phyloP scores from a whole-genome alignment of 2,888 invertebrate species.

The Salticus scenicus region DNA sequence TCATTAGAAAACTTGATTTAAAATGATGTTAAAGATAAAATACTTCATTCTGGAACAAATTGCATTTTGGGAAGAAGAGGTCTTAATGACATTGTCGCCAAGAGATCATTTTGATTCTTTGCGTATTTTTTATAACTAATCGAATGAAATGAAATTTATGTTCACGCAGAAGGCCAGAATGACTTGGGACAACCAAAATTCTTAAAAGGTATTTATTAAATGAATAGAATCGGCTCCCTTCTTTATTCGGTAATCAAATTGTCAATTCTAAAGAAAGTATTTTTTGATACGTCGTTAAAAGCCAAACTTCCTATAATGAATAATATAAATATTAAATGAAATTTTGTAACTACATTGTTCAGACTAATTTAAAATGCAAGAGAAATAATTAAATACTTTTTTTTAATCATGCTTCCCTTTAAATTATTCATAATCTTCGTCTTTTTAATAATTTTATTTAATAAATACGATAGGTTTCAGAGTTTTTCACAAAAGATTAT shows the following conservation, averaged over 20 bases:
- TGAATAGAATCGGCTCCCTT: background rate
- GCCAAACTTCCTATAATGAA: background rate
- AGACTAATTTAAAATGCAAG: too few relatives aligned
- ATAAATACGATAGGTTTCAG: too few relatives aligned
- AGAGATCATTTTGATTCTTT: constrained; percentile 56
- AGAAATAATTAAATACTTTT: too few relatives aligned
- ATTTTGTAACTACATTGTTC: background rate
- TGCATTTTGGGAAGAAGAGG: constrained; percentile 53
- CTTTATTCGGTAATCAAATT: background rate
- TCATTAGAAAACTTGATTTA: constrained; percentile 70
- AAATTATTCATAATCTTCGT: too few relatives aligned
- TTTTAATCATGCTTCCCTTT: too few relatives aligned
- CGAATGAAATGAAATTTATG: constrained; percentile 59
- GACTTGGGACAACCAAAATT: background rate
- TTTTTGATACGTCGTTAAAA: background rate
- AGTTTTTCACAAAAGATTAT: too few relatives aligned
- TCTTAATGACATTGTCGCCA: constrained; percentile 55
- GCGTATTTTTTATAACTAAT: constrained; percentile 49
- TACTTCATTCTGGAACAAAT: constrained; percentile 60
- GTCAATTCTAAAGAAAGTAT: background rate
- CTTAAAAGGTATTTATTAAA: constrained; percentile 8
- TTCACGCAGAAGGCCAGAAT: background rate
- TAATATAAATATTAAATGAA: background rate
- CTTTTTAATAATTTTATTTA: too few relatives aligned
- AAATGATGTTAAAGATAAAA: constrained; percentile 67